A percentile compares a stretch with the other conserved stretches of the same genome.
These are phyloP conservation scores for Meda fulgida DNA, from an alignment of 2,797 vertebrate genomes.

Conservation along the genomic window DNA sequence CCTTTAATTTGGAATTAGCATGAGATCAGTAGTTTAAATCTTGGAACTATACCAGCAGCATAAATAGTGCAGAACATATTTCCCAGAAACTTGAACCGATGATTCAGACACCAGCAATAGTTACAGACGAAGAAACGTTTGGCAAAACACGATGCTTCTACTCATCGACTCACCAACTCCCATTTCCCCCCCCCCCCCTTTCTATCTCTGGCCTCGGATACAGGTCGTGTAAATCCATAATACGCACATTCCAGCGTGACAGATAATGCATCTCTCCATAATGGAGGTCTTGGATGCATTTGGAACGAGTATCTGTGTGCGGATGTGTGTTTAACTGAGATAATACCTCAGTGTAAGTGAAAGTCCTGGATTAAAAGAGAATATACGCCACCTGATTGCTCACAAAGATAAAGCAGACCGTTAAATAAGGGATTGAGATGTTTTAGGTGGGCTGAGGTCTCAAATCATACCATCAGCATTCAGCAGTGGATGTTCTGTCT, in stretches of 20 bases:
- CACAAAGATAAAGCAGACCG: conserved; percentile 55
- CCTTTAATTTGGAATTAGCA: conserved; percentile 12
- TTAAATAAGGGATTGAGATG: conserved; percentile 62
- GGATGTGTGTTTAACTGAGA: conserved; percentile 50
- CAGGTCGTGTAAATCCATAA: conserved; percentile 39
- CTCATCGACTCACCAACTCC: neutral
- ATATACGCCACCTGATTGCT: conserved; percentile 63
- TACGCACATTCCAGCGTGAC: conserved; percentile 47
- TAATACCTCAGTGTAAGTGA: conserved; percentile 58
- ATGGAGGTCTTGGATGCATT: conserved; percentile 57
- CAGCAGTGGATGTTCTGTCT: conserved; percentile 35
- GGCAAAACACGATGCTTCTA: neutral
- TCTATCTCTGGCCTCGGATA: conserved; percentile 29
- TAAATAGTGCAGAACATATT: conserved; percentile 3
- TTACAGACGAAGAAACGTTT: neutral
- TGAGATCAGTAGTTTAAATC: conserved; percentile 5
- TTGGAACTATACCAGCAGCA: neutral
- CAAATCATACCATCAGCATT: conserved; percentile 41
- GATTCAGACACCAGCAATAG: neutral
- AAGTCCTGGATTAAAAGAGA: conserved; percentile 63
- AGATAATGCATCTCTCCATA: conserved; percentile 50
- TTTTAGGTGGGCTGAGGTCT: conserved; percentile 58
- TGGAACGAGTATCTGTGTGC: conserved; percentile 45
- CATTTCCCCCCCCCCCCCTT: neutral
- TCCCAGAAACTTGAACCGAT: neutral